These are phyloP conservation scores for Pangasianodon gigas DNA, from an alignment of 2,113 vertebrate genomes.

Conservation along the genomic window DNA sequence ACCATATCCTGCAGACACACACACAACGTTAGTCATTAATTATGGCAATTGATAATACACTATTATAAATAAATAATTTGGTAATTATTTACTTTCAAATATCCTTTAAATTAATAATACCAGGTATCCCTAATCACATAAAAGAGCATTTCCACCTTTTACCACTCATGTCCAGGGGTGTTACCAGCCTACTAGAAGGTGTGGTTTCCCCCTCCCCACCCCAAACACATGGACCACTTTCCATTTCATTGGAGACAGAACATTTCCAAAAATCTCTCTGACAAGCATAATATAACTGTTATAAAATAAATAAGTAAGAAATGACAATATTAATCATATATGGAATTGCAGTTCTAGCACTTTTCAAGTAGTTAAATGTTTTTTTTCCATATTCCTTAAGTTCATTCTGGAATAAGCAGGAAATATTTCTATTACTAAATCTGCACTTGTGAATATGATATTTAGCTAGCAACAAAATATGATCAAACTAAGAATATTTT, in stretches of 20 bases:
- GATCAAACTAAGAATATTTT: not conserved
- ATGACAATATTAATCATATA: not conserved
- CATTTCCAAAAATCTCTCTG: not conserved
- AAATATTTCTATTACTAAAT: not conserved
- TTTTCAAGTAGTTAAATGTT: not conserved
- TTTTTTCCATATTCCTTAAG: not conserved
- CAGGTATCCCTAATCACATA: not conserved
- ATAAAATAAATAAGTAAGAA: not conserved
- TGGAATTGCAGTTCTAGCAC: not conserved
- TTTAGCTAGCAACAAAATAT: not conserved
- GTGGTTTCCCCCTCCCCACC: not conserved
- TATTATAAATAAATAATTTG: not conserved
- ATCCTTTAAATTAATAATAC: not conserved
- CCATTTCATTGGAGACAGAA: not conserved
- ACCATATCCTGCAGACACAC: conserved; percentile 85
- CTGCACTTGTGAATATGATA: not conserved
- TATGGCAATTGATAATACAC: not conserved
- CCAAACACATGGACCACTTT: not conserved
- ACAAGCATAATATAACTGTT: not conserved
- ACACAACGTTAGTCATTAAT: conserved; percentile 7
- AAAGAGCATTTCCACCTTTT: not conserved
- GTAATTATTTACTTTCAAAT: not conserved
- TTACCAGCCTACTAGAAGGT: not conserved
- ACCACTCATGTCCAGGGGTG: not conserved
- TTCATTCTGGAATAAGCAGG: not conserved